Percentiles rank a stretch among this genome's conserved stretches.
phyloP scores from a whole-genome alignment of 2,888 invertebrate genomes.

The Caenorhabditis sp. region DNA sequence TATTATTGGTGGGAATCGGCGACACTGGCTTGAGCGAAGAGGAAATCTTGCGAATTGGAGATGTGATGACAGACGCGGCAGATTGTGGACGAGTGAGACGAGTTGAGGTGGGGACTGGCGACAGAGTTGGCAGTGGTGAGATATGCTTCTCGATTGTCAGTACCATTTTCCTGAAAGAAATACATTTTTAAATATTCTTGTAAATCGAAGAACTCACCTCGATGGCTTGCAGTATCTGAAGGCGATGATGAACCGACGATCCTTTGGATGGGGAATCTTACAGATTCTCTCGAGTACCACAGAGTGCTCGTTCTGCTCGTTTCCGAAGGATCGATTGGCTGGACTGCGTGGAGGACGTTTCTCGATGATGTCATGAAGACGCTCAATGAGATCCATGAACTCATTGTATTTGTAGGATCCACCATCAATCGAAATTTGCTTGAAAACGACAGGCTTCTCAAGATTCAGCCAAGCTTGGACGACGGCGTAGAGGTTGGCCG shows the following conservation, averaged over 20 bases:
- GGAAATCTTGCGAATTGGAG: slow-evolving; percentile 52
- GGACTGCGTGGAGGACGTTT: slow-evolving; percentile 60
- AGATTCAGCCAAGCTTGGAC: slow-evolving; percentile 40
- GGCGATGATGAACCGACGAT: slow-evolving; percentile 27
- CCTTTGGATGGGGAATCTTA: slow-evolving; percentile 54
- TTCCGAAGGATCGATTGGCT: slow-evolving; percentile 26
- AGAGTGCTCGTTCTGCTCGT: slow-evolving; percentile 48
- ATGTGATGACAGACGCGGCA: slow-evolving; percentile 44
- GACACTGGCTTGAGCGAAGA: slow-evolving; percentile 40
- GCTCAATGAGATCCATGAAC: slow-evolving; percentile 53
- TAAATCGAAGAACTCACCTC: slow-evolving; percentile 30
- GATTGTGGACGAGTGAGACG: slow-evolving; percentile 52
- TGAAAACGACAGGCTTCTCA: slow-evolving; percentile 43
- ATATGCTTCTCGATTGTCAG: slow-evolving; percentile 46
- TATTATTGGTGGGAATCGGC: slow-evolving; percentile 46
- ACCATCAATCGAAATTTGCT: slow-evolving; percentile 62
- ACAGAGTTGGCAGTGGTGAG: slow-evolving; percentile 15
- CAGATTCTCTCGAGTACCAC: slow-evolving; percentile 44
- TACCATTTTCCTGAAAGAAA: slow-evolving; percentile 56
- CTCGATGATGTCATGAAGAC: slow-evolving; percentile 41
- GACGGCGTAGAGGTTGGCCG: slow-evolving; percentile 39
- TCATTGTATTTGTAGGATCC: slow-evolving; percentile 63
- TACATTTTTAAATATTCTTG: not conserved
- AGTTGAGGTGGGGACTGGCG: slow-evolving; percentile 44
- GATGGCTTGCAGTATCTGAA: slow-evolving; percentile 59